Evolutionary conservation across 2,113 vertebrate species (phyloP).

Genomic region (Propithecus coquereli): DNA sequence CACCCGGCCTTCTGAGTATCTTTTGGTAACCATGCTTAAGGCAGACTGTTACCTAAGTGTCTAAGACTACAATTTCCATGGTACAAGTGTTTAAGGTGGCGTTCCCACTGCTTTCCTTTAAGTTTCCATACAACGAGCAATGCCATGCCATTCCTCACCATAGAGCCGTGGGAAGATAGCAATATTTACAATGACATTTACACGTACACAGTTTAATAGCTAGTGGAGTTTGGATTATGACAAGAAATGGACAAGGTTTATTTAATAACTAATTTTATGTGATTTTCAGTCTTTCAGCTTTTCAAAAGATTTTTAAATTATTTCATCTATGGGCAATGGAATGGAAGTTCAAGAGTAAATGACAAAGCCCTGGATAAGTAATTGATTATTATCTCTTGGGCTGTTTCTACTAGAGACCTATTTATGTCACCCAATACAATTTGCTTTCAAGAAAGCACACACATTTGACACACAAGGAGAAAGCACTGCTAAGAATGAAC

Average conservation of each 20-base stretch:
- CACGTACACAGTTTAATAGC: rapidly evolving
- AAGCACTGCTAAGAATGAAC: neutral
- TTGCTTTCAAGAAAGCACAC: neutral
- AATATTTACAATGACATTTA: too few relatives aligned
- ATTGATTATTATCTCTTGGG: neutral
- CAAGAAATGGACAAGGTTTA: neutral
- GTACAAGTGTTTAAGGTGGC: neutral
- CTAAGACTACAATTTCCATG: neutral
- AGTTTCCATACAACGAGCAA: neutral
- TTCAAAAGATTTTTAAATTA: neutral
- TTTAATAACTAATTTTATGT: neutral
- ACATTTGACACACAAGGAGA: neutral
- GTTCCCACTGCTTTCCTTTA: neutral
- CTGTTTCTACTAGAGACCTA: neutral
- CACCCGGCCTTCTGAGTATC: neutral
- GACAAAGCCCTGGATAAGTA: neutral
- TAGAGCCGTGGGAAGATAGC: rapidly evolving
- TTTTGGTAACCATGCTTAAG: neutral
- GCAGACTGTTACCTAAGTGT: neutral
- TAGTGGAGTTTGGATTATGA: neutral
- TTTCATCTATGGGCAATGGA: neutral
- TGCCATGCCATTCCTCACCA: rapidly evolving
- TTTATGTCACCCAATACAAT: neutral
- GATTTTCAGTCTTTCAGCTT: neutral
- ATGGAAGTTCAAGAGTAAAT: neutral